These are phyloP conservation scores for Petrocephalus zakoni DNA, from an alignment of 2,113 vertebrate genomes.

Conservation along the genomic window DNA sequence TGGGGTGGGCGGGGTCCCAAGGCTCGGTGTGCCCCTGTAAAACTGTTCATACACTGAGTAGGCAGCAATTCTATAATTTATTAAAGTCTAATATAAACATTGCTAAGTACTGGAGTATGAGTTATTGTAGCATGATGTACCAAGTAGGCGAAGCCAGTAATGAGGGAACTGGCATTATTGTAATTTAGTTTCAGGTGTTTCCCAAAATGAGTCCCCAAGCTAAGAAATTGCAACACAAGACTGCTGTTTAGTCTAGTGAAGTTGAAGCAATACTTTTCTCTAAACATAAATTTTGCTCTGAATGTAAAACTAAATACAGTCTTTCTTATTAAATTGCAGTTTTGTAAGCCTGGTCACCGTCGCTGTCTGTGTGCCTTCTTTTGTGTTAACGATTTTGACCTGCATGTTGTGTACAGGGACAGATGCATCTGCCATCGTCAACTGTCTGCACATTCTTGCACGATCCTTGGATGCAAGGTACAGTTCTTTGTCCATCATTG, in stretches of 20 bases:
- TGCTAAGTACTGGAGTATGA: neutral
- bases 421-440: conserved; percentile 79
- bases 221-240: neutral
- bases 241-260: neutral
- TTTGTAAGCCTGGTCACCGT: neutral
- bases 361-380: neutral
- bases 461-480: conserved; percentile 87
- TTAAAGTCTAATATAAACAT: neutral
- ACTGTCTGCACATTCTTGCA: conserved; percentile 87
- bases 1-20: neutral
- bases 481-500: neutral
- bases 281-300: neutral
- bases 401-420: conserved; percentile 63
- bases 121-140: neutral
- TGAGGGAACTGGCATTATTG: neutral
- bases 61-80: neutral
- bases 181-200: neutral
- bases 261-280: neutral
- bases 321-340: neutral
- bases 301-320: neutral
- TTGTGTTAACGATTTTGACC: neutral
- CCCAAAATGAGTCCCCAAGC: neutral
- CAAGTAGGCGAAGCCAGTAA: neutral
- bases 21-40: neutral
- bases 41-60: neutral